Evolutionary conservation across 64 coral and sea anemone species (phyloP).

Genomic region (Stichodactyla mertensii): DNA sequence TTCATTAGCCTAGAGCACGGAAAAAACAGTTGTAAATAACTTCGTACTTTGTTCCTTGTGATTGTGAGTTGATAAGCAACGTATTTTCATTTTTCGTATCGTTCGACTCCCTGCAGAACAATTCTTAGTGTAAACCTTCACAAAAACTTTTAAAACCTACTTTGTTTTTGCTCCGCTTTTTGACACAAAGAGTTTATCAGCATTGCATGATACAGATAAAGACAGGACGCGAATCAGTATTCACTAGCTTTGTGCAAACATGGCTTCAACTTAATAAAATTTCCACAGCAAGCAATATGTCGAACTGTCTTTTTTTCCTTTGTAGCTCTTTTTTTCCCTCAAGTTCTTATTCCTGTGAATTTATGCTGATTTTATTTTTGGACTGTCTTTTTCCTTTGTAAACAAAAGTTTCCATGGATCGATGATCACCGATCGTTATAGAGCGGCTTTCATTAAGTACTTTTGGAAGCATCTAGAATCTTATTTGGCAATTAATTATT

Average conservation of each 20-base stretch:
- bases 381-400: not conserved
- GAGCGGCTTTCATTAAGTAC: not conserved
- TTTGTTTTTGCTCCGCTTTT: not conserved
- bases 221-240: not conserved
- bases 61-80: not conserved
- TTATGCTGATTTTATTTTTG: no score
- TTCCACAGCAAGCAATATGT: not conserved
- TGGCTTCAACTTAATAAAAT: not conserved
- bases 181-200: not conserved
- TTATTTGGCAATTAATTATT: not conserved
- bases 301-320: not conserved
- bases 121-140: not conserved
- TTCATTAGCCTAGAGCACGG: not conserved
- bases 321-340: not conserved
- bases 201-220: not conserved
- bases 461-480: not conserved
- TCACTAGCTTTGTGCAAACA: not conserved
- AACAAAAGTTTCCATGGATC: not conserved
- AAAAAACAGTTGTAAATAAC: constrained; percentile 5
- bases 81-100: not conserved
- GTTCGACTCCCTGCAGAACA: not conserved
- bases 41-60: not conserved
- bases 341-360: not conserved
- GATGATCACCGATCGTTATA: not conserved
- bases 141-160: not conserved